Evolutionary conservation across 2,113 vertebrate species (phyloP).

Genomic region (Corydoras sp.): DNA sequence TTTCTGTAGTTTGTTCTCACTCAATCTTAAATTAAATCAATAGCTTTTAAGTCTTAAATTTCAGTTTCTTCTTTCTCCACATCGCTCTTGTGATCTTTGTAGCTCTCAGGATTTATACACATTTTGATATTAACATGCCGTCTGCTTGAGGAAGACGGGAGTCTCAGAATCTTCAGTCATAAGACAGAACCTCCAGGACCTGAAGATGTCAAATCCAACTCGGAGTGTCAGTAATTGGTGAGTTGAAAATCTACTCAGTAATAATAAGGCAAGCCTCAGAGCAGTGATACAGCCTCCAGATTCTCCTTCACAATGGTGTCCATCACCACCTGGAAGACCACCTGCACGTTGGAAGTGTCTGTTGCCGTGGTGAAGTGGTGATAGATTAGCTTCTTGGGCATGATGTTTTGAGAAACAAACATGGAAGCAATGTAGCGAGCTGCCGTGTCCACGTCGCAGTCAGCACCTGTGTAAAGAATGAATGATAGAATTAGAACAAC

Average conservation of each 20-base stretch:
- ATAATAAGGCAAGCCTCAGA: constrained; percentile 43
- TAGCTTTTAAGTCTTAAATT: too few species aligned
- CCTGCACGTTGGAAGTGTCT: constrained; percentile 71
- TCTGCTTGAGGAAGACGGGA: too few species aligned
- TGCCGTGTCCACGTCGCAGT: constrained; percentile 67
- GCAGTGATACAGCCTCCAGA: constrained; percentile 66
- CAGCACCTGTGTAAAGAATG: constrained; percentile 54
- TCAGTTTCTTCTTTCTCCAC: too few species aligned
- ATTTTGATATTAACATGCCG: too few species aligned
- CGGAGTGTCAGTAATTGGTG: neutral
- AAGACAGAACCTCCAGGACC: too few species aligned
- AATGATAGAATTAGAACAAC: neutral
- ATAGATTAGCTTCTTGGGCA: constrained; percentile 62
- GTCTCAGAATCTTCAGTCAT: too few species aligned
- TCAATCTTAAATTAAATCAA: too few species aligned
- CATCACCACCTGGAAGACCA: constrained; percentile 75
- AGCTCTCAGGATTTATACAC: too few species aligned
- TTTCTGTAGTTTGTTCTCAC: too few species aligned
- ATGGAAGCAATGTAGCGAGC: constrained; percentile 64
- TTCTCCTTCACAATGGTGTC: constrained; percentile 72
- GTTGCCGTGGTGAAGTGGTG: constrained; percentile 74
- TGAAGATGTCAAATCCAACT: too few species aligned
- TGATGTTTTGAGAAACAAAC: constrained; percentile 59
- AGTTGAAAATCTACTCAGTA: neutral
- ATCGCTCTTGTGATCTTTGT: too few species aligned